Base-by-base conservation (phyloP, 2,888 invertebrate species). In the Xestoiulus laeticollis region DNA sequence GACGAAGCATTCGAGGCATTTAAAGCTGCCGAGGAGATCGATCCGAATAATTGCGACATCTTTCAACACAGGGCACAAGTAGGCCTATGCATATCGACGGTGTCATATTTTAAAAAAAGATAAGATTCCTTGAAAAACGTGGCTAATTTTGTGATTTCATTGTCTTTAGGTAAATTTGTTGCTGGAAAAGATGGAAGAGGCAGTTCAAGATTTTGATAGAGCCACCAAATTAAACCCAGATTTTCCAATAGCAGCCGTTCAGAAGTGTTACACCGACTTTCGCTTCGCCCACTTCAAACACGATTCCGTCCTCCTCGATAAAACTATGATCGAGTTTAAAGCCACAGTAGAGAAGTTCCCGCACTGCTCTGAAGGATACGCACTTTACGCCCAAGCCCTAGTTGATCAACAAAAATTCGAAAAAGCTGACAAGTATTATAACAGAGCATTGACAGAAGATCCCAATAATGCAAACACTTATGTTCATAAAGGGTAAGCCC, bases 261-360 rank as follows among this genome's bases (percentile, higher is more conserved):
- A 98, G 92, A 97, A 97, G 92, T 96, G 96, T 91, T 98, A 97
- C 92, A 95, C 96, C 53, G 96, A 97, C 91, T 98, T 97, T 91
- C 94, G 96, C 90, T 93, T 94, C 91, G 95, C 95, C 43, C 93
- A 95, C 89, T 91, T 94, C 85, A 93, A 93, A 85, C 94, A 94
- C 90, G 94, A 95, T 91, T 53, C 68, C 12, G 88, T 88, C 33
- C 89, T 89, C 38, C 91, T 96, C 87, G 93, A 94, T 90, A 93
- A 94, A 90, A 95, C 95, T 0, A 94, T 96, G 91, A 92, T 93
- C 89, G 94, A 95, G 89, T 98, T 98, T 92, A 94, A 96, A 91
- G 93, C 94, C 89, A 95, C 96, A 26, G 93, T 96, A 43, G 94
- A 95, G 88, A 95, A 95, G 91, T 98, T 97, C 92, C 96, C 97